These are phyloP conservation scores for Phanerotoma sp. DNA, from an alignment of 2,888 invertebrate genomes.

Conservation along the genomic window DNA sequence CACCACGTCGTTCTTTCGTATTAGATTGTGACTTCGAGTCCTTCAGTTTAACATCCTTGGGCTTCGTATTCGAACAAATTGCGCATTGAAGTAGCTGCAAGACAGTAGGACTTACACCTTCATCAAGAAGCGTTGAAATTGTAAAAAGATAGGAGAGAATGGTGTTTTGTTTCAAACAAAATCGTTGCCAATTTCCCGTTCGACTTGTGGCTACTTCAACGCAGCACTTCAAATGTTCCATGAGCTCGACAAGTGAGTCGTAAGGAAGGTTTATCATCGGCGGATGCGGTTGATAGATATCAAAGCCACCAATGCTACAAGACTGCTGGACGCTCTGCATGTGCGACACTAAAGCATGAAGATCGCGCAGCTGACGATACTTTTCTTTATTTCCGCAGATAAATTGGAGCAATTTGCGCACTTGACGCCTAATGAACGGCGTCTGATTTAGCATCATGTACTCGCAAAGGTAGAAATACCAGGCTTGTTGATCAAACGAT, in stretches of 20 bases:
- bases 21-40: conserved; percentile 30
- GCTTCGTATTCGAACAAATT: conserved; percentile 65
- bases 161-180: conserved; percentile 73
- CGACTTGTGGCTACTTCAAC: conserved; percentile 89
- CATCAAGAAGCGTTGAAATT: conserved; percentile 79
- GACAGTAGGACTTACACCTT: conserved; percentile 88
- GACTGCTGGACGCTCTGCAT: conserved; percentile 66
- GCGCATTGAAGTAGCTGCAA: conserved; percentile 89
- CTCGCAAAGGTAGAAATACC: conserved; percentile 84
- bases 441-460: conserved; percentile 95
- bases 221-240: conserved; percentile 93
- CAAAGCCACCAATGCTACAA: conserved; percentile 60
- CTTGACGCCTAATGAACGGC: conserved; percentile 86
- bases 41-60: conserved; percentile 47
- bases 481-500: conserved; percentile 60
- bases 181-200: conserved; percentile 94
- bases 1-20: conserved; percentile 60
- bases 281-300: conserved; percentile 53
- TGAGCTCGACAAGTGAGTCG: conserved; percentile 88
- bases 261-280: conserved; percentile 69
- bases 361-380: conserved; percentile 90
- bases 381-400: conserved; percentile 95
- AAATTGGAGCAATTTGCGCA: conserved; percentile 85
- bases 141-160: conserved; percentile 82
- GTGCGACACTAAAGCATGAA: conserved; percentile 89